Evolutionary conservation across 2,888 invertebrate species (phyloP), one percentile per base, ranked within the genome.

Genomic region (Drosophila koepferae): DNA sequence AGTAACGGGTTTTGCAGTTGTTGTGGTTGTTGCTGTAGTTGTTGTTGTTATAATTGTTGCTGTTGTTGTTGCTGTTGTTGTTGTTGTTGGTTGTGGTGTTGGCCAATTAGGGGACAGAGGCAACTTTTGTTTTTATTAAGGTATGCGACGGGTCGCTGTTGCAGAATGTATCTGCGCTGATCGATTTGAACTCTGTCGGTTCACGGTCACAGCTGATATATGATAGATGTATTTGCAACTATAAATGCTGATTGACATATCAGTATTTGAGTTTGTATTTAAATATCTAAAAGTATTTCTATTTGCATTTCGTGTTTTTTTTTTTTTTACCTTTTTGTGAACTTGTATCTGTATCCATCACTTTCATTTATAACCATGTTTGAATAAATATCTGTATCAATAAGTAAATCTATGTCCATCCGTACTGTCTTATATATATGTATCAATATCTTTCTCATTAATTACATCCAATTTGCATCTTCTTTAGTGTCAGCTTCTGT

Each of bases 141-240:
- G 71, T 66, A 73, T 46, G 70, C 59, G 49, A 53, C 46, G 44
- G n/a, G 34, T 28, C 34, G 53, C 18, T 18, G 16, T 18, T 49
- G 60, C 49, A 60, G 31, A 40, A 12, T 20, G 20, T 28, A n/a
- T 36, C 28, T 23, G 12, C 28, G n/a, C 20, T 49, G 23, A 60
- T 58, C 14, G 44, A 14, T 23, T 73, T 75, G 81, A 87, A 86
- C 89, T 86, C 63, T 58, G 23, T 5, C 8, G 73, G 85, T 85
- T 85, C 85, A 89, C 14, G 90, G 85, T 67, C 90, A 55, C 16
- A 58, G 48, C 34, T 63, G 77, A 18, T 31, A 60, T 41, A 20
- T 59, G 72, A 38, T 36, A 28, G 16, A 61, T 41, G 38, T 41
- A 49, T 44, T 55, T 61, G n/a, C 46, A 28, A 16, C 46, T 23